phyloP scores from a whole-genome alignment of 1,140 invertebrate species.

The Stenopsyche tienmushanensis region DNA sequence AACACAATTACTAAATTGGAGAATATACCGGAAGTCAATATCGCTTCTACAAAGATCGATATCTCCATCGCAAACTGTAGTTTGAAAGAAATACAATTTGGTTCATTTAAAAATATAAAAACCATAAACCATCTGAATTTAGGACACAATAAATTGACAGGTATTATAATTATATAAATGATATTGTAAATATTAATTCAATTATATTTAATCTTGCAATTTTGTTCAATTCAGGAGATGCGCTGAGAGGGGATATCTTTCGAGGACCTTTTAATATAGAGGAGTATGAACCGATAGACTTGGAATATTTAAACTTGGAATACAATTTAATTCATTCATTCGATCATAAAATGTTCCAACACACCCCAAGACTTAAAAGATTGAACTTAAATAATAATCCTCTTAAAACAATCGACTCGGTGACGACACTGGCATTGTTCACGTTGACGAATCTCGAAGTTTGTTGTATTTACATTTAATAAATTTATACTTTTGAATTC shows the following conservation, averaged over 20 bases:
- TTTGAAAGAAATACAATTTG: conserved; percentile 59
- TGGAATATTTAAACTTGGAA: conserved; percentile 66
- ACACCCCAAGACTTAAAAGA: conserved; percentile 63
- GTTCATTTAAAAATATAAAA: conserved; percentile 64
- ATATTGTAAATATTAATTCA: conserved; percentile 6
- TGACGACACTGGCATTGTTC: conserved; percentile 61
- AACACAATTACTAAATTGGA: conserved; percentile 51
- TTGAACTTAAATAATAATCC: conserved; percentile 70
- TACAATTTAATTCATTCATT: conserved; percentile 68
- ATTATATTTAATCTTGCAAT: conserved; percentile 15
- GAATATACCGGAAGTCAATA: conserved; percentile 45
- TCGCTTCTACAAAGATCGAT: conserved; percentile 45
- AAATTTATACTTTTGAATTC: not conserved
- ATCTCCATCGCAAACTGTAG: conserved; percentile 53
- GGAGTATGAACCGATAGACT: conserved; percentile 59
- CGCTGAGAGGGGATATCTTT: conserved; percentile 59
- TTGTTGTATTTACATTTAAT: conserved; percentile 30
- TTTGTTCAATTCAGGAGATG: conserved; percentile 57
- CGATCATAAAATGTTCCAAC: conserved; percentile 68
- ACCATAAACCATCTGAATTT: conserved; percentile 69
- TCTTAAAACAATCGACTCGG: conserved; percentile 61
- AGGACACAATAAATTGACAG: conserved; percentile 67
- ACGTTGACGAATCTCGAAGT: conserved; percentile 61
- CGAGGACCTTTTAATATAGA: conserved; percentile 58
- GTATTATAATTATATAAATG: conserved; percentile 45